These are phyloP conservation scores for Brachionus asplanchnoidis DNA, from an alignment of 1,140 invertebrate species.

Conservation along the genomic window DNA sequence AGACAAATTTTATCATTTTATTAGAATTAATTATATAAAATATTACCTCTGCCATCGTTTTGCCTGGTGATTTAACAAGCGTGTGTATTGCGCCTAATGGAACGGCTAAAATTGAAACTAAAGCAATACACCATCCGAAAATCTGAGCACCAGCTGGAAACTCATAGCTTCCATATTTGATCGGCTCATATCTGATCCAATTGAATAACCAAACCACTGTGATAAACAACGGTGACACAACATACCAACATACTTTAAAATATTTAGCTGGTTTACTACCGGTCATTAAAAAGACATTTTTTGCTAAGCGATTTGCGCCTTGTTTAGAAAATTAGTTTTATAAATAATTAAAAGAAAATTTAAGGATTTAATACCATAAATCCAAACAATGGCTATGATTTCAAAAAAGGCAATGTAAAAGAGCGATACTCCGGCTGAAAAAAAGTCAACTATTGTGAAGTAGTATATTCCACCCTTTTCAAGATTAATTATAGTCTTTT, in stretches of 20 bases:
- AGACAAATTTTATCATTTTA: no score
- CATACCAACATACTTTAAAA: slow-evolving; percentile 76
- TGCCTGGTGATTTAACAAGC: slow-evolving; percentile 67
- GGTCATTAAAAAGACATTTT: slow-evolving; percentile 81
- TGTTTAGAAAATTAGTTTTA: background rate
- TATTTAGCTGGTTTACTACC: slow-evolving; percentile 71
- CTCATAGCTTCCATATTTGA: slow-evolving; percentile 71
- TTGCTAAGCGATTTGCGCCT: slow-evolving; percentile 71
- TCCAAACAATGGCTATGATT: slow-evolving; percentile 80
- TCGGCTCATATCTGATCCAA: slow-evolving; percentile 70
- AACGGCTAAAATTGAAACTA: slow-evolving; percentile 75
- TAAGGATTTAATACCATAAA: slow-evolving; percentile 62
- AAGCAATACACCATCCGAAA: slow-evolving; percentile 78
- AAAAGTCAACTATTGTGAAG: slow-evolving; percentile 86
- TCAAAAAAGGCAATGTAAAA: slow-evolving; percentile 88
- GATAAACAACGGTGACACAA: slow-evolving; percentile 72
- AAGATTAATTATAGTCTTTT: background rate
- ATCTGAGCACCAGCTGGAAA: slow-evolving; percentile 78
- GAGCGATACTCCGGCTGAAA: slow-evolving; percentile 79
- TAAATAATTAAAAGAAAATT: slow-evolving; percentile 30
- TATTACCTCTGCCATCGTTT: slow-evolving; percentile 67
- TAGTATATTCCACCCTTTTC: slow-evolving; percentile 80
- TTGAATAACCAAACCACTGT: slow-evolving; percentile 70
- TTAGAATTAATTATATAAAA: background rate
- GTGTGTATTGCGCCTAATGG: slow-evolving; percentile 72